Base-by-base conservation (phyloP, 2,888 invertebrate species). In the Neoascia interrupta region DNA sequence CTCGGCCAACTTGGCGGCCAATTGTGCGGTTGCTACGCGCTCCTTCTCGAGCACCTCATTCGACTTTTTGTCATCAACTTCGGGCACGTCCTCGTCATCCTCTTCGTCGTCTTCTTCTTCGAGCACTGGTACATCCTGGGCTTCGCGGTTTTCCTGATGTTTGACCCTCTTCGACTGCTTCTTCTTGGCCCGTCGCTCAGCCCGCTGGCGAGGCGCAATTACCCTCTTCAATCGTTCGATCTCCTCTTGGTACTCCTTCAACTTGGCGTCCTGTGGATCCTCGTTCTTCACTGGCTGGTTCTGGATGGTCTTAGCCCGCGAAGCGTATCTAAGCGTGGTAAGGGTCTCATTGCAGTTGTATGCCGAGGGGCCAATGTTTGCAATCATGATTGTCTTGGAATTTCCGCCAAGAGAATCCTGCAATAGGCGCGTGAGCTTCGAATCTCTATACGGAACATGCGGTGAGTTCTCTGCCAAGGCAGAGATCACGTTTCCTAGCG, bases 361-460 rank as follows among this genome's bases (percentile, higher is more conserved):
- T 83, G 94, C 94, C 15, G 99, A 98, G 19, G 99, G 99, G 0
- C 99, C 99, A 85, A 99, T 95, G 88, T 98, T 99, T 6, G 99
- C 99, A 60, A 99, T 96, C 99, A 99, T 99, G 61, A 99, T 96
- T 1, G 99, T 99, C 89, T 97, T 97, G 41, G 99, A 97, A 91
- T 99, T 99, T 6, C 99, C 99, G 64, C 99, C 99, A 43, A 99
- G 90, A 0, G 98, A 99, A 90, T 99, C 99, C 91, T 99, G 98
- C 70, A 99, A 91, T 61, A 99, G 91, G 56, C 99, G 92, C 5
- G 99, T 99, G 66, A 99, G 90, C 90, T 99, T 99, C 2, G 98
- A 98, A 89, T 99, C 98, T 86, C 99, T 90, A 90, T 99, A 99
- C 1, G 99, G 99, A 84, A 99, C 96, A 87, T 99, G 98, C 0